These are phyloP conservation scores for Dryobota labecula DNA, from an alignment of 2,888 invertebrate genomes.

Conservation along the genomic window DNA sequence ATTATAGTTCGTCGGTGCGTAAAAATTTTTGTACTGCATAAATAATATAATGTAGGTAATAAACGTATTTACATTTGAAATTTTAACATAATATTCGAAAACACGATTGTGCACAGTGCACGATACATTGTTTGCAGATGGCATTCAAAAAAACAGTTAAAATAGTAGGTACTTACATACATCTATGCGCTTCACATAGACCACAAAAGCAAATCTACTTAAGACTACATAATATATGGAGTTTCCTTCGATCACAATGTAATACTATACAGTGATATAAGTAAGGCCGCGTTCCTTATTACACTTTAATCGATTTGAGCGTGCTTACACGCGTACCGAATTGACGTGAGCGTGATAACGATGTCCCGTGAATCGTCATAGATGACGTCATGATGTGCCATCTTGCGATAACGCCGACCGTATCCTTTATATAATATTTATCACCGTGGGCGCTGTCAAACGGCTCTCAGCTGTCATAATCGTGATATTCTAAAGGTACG, in stretches of 20 bases:
- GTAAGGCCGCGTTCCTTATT: too few relatives aligned
- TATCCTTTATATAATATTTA: too few relatives aligned
- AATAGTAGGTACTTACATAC: conserved; percentile 32
- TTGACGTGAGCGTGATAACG: too few relatives aligned
- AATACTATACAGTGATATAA: conserved; percentile 53
- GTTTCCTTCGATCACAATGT: conserved; percentile 56
- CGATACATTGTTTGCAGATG: conserved; percentile 22
- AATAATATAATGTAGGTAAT: too few relatives aligned
- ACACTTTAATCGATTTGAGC: too few relatives aligned
- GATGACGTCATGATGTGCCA: too few relatives aligned
- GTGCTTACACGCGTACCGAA: too few relatives aligned
- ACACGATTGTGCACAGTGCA: conserved; percentile 27
- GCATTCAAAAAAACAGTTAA: conserved; percentile 11
- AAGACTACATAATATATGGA: conserved; percentile 41
- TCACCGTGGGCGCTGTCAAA: too few relatives aligned
- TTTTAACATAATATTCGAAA: conserved; percentile 20
- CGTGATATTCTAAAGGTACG: too few relatives aligned
- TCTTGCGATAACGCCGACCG: too few relatives aligned
- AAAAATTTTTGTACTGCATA: conserved; percentile 16
- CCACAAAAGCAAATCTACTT: conserved; percentile 53
- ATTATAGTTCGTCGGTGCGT: neutral
- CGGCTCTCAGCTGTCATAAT: too few relatives aligned
- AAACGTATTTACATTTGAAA: neutral
- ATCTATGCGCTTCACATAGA: conserved; percentile 48
- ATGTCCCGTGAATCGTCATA: too few relatives aligned